A percentile compares a stretch with the other conserved stretches of the same genome.
Conservation (phyloP, 2,797 vertebrate species). For the Parauchenoglanis punctatus region DNA sequence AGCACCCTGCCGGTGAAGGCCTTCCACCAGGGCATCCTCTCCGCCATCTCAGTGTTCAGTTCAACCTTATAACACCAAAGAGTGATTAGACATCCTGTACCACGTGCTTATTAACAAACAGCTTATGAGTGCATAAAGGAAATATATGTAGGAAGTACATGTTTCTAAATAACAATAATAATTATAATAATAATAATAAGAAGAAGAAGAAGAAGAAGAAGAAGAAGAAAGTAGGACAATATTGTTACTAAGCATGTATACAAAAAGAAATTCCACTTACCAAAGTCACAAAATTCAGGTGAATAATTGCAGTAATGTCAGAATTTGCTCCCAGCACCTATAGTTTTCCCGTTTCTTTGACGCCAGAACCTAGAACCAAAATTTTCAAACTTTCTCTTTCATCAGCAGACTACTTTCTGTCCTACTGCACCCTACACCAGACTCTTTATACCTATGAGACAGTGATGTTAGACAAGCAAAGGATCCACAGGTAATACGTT, state of each 20-base stretch:
- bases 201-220: background rate
- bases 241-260: background rate
- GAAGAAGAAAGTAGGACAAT: background rate
- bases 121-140: background rate
- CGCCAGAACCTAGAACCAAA: background rate
- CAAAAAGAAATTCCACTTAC: constrained; percentile 5
- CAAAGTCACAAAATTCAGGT: background rate
- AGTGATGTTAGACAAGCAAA: constrained; percentile 9
- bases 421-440: background rate
- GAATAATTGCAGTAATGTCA: background rate
- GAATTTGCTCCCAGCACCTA: background rate
- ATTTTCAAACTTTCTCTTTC: background rate
- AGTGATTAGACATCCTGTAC: background rate
- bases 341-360: background rate
- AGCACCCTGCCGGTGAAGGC: constrained; percentile 75
- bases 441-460: background rate
- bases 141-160: no score
- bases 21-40: constrained; percentile 78
- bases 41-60: constrained; percentile 62
- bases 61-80: constrained; percentile 20
- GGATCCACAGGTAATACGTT: constrained; percentile 29
- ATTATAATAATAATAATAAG: background rate
- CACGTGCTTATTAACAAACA: background rate
- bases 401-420: background rate
- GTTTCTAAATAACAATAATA: background rate